A percentile compares a stretch with the other conserved stretches of the same genome.
phyloP scores from a whole-genome alignment of 53 echinoderm and acorn worm genomes.

The Astropecten irregularis region DNA sequence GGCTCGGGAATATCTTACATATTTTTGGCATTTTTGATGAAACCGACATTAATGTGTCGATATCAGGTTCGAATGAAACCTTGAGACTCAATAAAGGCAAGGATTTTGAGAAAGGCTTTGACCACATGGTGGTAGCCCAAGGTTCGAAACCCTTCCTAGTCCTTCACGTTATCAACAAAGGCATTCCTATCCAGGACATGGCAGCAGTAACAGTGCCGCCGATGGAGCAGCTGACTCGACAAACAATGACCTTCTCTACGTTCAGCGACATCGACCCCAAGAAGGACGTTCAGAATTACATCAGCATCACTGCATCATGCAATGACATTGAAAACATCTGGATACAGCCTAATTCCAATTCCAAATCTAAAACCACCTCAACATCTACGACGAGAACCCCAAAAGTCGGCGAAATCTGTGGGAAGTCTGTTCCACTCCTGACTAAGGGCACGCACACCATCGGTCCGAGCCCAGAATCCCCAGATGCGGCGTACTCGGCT shows the following conservation, averaged over 20 bases:
- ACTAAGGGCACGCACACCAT: background rate
- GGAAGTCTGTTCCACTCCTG: background rate
- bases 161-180: conserved; percentile 1
- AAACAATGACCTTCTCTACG: conserved; percentile 40
- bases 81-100: background rate
- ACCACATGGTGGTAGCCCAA: background rate
- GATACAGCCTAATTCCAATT: background rate
- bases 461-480: background rate
- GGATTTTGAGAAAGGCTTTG: background rate
- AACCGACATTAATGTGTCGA: background rate
- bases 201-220: conserved; percentile 56
- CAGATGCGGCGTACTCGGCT: conserved; percentile 54
- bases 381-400: background rate
- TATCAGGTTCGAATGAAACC: too few relatives aligned
- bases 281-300: background rate
- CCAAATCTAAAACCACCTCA: background rate
- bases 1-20: conserved; percentile 10
- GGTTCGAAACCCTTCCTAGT: conserved; percentile 36
- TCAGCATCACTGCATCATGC: conserved; percentile 5
- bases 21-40: conserved; percentile 36
- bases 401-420: too few relatives aligned
- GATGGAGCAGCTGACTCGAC: conserved; percentile 55
- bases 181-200: conserved; percentile 23
- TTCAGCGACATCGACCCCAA: background rate
- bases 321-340: background rate